A percentile compares a stretch with the other conserved stretches of the same genome.
Evolutionary conservation across 2,888 invertebrate species (phyloP).

Genomic region (Orchesellides sinensis): DNA sequence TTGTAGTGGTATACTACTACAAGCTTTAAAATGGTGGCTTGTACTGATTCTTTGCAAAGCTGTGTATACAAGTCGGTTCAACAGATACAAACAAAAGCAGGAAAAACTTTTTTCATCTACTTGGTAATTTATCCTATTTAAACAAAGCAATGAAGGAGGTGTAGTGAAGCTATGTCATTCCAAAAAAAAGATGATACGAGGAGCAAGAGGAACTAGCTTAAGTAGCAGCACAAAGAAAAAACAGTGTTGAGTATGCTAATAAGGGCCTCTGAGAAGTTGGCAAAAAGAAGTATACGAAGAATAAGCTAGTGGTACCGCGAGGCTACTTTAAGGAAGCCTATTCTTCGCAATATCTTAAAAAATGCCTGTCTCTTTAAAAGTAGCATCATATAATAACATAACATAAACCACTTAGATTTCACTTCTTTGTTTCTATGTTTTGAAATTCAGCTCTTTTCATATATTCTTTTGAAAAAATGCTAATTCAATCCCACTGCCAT

Average conservation of each 20-base stretch:
- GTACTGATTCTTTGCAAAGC: background rate
- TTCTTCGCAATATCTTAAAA: too few species aligned
- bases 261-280: background rate
- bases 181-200: constrained; percentile 22
- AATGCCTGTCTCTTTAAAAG: background rate
- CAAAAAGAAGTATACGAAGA: background rate
- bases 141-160: background rate
- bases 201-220: background rate
- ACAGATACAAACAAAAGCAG: background rate
- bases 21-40: too few species aligned
- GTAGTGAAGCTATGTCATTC: background rate
- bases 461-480: constrained; percentile 13
- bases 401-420: background rate
- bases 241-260: constrained; percentile 9
- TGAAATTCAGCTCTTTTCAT: background rate
- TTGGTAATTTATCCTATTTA: constrained; percentile 30
- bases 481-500: constrained; percentile 27
- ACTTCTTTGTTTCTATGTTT: constrained; percentile 6
- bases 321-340: too few species aligned
- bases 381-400: background rate
- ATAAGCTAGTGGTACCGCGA: background rate
- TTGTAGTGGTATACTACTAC: background rate
- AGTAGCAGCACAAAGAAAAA: background rate
- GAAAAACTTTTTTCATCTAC: constrained; percentile 45
- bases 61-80: background rate